Percentiles rank a stretch among this genome's conserved stretches.
phyloP scores from a whole-genome alignment of 2,113 vertebrate species.

The Capreolus pygargus region DNA sequence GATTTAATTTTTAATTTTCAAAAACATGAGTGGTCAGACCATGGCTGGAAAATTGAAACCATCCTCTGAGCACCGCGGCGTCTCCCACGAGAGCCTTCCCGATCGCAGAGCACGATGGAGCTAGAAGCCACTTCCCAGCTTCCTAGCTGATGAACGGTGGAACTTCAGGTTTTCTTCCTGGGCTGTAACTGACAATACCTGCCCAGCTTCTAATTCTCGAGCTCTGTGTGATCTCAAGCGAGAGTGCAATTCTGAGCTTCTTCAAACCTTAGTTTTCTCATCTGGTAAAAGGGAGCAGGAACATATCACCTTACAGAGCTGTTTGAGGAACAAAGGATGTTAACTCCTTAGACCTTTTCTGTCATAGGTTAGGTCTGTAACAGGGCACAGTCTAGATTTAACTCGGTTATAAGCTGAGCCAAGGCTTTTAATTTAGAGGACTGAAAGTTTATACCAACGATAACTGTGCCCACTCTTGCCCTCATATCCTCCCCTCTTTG shows the following conservation, averaged over 20 bases:
- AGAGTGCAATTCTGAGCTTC: rapidly evolving
- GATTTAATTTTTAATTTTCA: constrained; percentile 77
- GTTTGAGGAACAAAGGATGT: background rate
- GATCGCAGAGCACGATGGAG: background rate
- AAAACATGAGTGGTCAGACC: constrained; percentile 78
- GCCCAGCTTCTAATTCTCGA: background rate
- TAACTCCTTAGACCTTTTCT: background rate
- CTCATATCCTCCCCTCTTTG: background rate
- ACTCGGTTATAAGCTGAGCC: background rate
- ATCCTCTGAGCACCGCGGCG: constrained; percentile 57
- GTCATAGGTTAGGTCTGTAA: background rate
- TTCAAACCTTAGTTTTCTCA: background rate
- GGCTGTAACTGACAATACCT: background rate
- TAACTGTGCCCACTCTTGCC: background rate
- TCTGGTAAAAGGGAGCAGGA: background rate
- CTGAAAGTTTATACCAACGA: background rate
- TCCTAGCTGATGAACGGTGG: background rate
- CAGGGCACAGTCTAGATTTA: background rate
- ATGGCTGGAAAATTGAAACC: constrained; percentile 78
- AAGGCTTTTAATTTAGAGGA: background rate
- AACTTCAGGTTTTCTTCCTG: background rate
- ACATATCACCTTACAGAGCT: background rate
- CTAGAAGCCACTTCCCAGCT: background rate
- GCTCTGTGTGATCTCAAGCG: background rate
- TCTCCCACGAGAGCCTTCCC: background rate